Evolutionary conservation across 2,113 vertebrate genomes (phyloP).

Genomic region (Dasyprocta punctata): DNA sequence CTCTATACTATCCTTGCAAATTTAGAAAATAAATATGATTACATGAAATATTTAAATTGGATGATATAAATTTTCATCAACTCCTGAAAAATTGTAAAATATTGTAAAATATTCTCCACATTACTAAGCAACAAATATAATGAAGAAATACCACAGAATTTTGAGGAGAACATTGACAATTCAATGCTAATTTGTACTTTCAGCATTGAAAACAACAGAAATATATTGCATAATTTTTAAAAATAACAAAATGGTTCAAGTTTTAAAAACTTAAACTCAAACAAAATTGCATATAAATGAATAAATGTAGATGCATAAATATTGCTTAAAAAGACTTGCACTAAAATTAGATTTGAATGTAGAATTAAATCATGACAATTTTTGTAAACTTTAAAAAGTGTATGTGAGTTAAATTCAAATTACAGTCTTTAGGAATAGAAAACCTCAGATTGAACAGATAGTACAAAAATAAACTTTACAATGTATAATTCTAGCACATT

Average conservation of each 20-base stretch:
- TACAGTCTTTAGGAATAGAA: neutral
- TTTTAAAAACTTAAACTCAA: neutral
- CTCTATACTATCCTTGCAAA: neutral
- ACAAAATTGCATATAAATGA: neutral
- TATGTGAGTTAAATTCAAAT: neutral
- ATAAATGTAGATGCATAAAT: neutral
- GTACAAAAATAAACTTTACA: neutral
- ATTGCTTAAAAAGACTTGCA: neutral
- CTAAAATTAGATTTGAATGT: neutral
- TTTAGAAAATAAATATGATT: neutral
- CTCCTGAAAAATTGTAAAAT: neutral
- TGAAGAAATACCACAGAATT: neutral
- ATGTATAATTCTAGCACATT: neutral
- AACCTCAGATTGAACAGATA: neutral
- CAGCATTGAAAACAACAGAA: neutral
- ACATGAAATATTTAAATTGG: neutral
- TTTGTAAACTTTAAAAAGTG: neutral
- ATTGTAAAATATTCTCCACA: neutral
- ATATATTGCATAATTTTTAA: neutral
- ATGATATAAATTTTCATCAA: neutral
- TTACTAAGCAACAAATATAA: neutral
- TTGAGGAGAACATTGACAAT: neutral
- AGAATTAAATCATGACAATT: neutral
- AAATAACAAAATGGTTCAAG: neutral
- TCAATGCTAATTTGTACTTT: neutral